Evolutionary conservation across 2,113 vertebrate species (phyloP), one percentile per base, ranked within the genome.

Genomic region (Ancistrus triradiatus): DNA sequence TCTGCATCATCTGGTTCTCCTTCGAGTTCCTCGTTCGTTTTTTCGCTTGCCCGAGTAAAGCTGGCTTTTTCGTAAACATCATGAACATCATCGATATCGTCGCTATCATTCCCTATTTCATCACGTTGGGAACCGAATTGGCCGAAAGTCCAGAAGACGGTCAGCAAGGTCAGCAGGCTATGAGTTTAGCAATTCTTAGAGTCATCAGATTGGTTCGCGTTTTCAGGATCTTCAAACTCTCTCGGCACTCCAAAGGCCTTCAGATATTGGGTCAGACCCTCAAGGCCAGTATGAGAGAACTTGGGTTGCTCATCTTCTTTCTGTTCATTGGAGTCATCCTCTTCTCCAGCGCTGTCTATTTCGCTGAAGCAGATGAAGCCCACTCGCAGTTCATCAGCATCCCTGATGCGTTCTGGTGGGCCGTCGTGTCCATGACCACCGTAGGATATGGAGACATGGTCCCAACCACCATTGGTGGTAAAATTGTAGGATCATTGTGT

Each of bases 381-480:
- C 73, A 78, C 50, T 89, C 92, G 0, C 66, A 80, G 13, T 95
- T 95, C 68, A 84, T 88, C 66, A 94, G 92, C 73, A 95, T 95
- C 84, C 92, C 92, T 0, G 84, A 90, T 2, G 88, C 92, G 7
- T 95, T 95, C 69, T 95, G 92, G 92, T 95, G 92, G 92, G 91
- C 92, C 0, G 90, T 94, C 47, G 91, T 95, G 60, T 93, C 90
- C 50, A 95, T 95, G 92, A 95, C 92, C 1, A 95, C 91, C 0
- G 92, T 95, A 8, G 92, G 92, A 22, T 95, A 95, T 6, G 92
- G 92, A 3, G 92, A 95, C 73, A 94, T 94, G 92, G 88, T 77
- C 2, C 92, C 92, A 0, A 81, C 81, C 58, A 95, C 92, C 0
- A 83, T 93, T 22, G 91, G 90, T 48, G 92, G 92, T 9, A 93